Conservation (phyloP, 1,140 invertebrate genomes). For the Acromyrmex charruanus region DNA sequence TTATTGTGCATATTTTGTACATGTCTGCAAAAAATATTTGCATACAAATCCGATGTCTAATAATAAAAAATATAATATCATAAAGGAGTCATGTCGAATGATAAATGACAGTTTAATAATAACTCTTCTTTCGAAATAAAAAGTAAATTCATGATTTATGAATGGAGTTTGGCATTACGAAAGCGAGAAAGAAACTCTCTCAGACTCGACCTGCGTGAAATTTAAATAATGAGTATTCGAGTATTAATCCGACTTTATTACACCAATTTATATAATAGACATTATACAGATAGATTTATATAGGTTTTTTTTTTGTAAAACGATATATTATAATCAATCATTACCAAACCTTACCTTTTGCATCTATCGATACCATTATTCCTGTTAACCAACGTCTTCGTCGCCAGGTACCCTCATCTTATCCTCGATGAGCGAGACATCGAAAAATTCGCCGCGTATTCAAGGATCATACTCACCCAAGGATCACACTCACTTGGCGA, state of each 20-base stretch:
- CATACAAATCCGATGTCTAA: background rate
- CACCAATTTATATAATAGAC: background rate
- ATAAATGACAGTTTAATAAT: background rate
- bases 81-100: background rate
- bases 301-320: background rate
- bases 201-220: background rate
- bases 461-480: conserved; percentile 5
- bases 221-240: background rate
- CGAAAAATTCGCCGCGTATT: conserved; percentile 2
- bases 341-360: background rate
- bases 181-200: background rate
- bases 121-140: background rate
- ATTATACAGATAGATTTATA: background rate
- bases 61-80: background rate
- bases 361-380: background rate
- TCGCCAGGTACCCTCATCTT: background rate
- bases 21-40: no score
- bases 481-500: conserved; percentile 16
- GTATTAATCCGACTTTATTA: background rate
- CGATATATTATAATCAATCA: background rate
- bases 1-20: no score
- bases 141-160: background rate
- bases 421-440: background rate
- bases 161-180: background rate
- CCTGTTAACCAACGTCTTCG: background rate